Evolutionary conservation across 2,797 vertebrate genomes (phyloP), one percentile per base, ranked within the genome.

Genomic region (Echiichthys vipera): DNA sequence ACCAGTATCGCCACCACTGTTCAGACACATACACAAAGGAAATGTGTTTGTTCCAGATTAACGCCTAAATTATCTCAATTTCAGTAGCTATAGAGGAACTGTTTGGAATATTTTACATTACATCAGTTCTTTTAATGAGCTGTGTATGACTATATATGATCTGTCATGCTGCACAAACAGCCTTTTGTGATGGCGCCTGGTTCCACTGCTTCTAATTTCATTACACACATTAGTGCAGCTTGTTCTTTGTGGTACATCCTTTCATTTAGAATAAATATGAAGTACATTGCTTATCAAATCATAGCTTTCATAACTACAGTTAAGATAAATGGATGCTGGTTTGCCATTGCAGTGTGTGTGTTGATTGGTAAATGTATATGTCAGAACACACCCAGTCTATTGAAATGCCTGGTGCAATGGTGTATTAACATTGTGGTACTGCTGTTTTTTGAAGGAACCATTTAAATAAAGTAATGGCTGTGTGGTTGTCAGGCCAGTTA

Each of bases 221-320:
- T 74, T 5, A 53, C 42, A 24, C 24, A 37, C 65, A 50, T 67
- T 65, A 29, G 36, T 57, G 74, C 47, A 20, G 40, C 34, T 53
- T 54, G 25, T 59, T 63, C 34, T 65, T 54, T 34, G 43, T 12
- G 2, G 27, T 43, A 14, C 7, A 30, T 32, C 13, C 9, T 49
- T 64, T 64, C n/a, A 39, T 62, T 50, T 9, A 29, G n/a, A 30
- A 57, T 58, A 34, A 14, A 39, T 34, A 17, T 59, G 18, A 47
- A 54, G 61, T 62, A 37, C 10, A 22, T 36, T 42, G 32, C 15
- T 71, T 30, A 72, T 80, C 25, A 70, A 36, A 65, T 30, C 58
- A 27, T 2, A 2, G 36, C 34, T 45, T 57, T 71, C 30, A 34
- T 25, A 36, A 53, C 10, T 36, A 36, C n/a, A n/a, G n/a, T n/a